Conservation (phyloP, 2,113 vertebrate species). For the Chaetorhynchus papuensis region DNA sequence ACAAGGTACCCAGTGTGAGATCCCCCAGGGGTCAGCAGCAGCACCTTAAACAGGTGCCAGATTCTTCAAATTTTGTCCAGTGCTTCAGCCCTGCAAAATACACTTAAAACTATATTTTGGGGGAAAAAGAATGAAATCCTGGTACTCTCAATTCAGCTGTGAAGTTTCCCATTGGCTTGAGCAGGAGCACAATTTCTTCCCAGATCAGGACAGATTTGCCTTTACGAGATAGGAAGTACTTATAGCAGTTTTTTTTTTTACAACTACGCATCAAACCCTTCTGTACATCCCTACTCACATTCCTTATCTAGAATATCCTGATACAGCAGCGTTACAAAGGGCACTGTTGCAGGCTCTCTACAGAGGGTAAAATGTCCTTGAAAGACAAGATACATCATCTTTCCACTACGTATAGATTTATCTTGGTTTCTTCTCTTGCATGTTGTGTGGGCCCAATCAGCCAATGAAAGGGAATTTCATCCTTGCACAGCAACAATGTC, state of each 20-base stretch:
- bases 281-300: not conserved
- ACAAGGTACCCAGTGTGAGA: not conserved
- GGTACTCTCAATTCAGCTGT: not conserved
- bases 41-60: not conserved
- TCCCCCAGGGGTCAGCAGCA: not conserved
- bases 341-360: not conserved
- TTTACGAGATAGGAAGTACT: not conserved
- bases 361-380: not conserved
- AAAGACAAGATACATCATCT: not conserved
- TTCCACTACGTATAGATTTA: not conserved
- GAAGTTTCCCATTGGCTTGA: not conserved
- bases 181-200: not conserved
- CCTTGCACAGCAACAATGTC: not conserved
- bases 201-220: not conserved
- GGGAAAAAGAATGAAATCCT: not conserved
- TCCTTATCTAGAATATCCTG: constrained; percentile 15
- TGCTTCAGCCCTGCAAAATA: not conserved
- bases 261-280: not conserved
- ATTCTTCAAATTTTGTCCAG: not conserved
- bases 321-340: not conserved
- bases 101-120: not conserved
- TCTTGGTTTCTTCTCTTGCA: not conserved
- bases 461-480: not conserved
- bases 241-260: not conserved
- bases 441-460: not conserved